Conservation (phyloP, 1,140 invertebrate genomes). For the Reticulitermes speratus region DNA sequence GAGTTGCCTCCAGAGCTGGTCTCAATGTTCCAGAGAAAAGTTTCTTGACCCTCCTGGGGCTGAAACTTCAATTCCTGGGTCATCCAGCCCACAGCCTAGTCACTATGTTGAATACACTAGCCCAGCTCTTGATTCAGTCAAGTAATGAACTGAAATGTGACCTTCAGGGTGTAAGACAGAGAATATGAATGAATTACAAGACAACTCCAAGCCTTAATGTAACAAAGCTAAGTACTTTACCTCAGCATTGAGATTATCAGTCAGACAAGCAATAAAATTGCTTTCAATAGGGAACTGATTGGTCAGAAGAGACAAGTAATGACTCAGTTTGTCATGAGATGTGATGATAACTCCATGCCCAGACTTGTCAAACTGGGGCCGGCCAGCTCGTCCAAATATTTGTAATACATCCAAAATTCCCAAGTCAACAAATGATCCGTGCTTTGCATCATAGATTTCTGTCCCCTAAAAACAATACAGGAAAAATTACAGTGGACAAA, state of each 20-base stretch:
- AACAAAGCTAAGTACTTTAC: slow-evolving; percentile 50
- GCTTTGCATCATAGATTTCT: slow-evolving; percentile 95
- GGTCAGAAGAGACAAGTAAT: slow-evolving; percentile 92
- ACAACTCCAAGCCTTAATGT: slow-evolving; percentile 21
- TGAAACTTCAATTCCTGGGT: no score
- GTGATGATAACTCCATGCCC: slow-evolving; percentile 98
- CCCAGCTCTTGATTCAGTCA: no score
- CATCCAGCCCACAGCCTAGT: no score
- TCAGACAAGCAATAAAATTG: slow-evolving; percentile 87
- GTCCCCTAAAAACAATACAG: slow-evolving; percentile 66
- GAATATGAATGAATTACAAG: not conserved
- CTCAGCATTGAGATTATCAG: slow-evolving; percentile 98
- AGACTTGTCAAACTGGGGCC: slow-evolving; percentile 88
- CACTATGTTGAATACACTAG: no score
- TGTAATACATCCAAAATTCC: slow-evolving; percentile 97
- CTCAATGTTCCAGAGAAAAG: no score
- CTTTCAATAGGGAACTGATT: slow-evolving; percentile 98
- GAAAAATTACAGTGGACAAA: no score
- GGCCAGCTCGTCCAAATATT: slow-evolving; percentile 97
- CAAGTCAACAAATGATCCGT: slow-evolving; percentile 91
- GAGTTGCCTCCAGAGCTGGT: no score
- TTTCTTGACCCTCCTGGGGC: no score
- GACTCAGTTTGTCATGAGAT: slow-evolving; percentile 84
- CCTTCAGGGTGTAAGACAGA: no score
- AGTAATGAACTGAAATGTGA: no score